Evolutionary conservation across 2,113 vertebrate species (phyloP).

Genomic region (Albula goreensis): DNA sequence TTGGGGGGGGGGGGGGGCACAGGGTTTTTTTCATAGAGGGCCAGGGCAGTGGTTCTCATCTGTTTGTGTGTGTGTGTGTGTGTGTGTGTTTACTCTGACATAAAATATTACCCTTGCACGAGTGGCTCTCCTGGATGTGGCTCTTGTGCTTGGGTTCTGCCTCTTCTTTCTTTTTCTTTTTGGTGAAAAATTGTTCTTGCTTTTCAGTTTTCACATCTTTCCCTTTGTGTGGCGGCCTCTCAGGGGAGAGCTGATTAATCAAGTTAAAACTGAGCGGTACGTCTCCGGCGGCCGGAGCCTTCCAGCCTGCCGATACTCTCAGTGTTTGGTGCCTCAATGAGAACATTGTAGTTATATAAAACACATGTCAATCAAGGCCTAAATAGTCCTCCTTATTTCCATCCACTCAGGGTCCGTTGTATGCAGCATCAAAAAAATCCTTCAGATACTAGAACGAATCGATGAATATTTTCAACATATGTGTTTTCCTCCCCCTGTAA

Average conservation of each 20-base stretch:
- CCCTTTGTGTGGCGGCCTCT: constrained; percentile 47
- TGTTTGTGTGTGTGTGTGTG: too few species aligned
- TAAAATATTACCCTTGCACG: not conserved
- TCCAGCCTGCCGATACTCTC: constrained; percentile 18
- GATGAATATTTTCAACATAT: constrained; percentile 31
- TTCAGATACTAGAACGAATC: constrained; percentile 30
- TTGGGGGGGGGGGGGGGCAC: not conserved
- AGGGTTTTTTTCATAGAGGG: not conserved
- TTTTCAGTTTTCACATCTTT: constrained; percentile 25
- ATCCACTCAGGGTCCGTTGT: constrained; percentile 20
- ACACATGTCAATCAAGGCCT: constrained; percentile 58
- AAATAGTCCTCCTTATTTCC: constrained; percentile 37
- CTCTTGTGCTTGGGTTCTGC: not conserved
- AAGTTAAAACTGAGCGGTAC: constrained; percentile 37
- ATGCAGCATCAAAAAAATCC: constrained; percentile 12
- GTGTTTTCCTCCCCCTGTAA: constrained; percentile 11
- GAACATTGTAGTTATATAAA: constrained; percentile 56
- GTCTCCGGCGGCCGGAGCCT: constrained; percentile 26
- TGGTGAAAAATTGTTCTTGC: not conserved
- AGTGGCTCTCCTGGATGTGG: not conserved
- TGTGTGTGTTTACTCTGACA: not conserved
- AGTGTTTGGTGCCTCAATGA: constrained; percentile 46
- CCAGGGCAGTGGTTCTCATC: not conserved
- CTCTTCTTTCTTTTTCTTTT: not conserved
- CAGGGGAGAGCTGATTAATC: constrained; percentile 51